Evolutionary conservation across 2,888 invertebrate genomes (phyloP).

Genomic region (Timema cristinae): DNA sequence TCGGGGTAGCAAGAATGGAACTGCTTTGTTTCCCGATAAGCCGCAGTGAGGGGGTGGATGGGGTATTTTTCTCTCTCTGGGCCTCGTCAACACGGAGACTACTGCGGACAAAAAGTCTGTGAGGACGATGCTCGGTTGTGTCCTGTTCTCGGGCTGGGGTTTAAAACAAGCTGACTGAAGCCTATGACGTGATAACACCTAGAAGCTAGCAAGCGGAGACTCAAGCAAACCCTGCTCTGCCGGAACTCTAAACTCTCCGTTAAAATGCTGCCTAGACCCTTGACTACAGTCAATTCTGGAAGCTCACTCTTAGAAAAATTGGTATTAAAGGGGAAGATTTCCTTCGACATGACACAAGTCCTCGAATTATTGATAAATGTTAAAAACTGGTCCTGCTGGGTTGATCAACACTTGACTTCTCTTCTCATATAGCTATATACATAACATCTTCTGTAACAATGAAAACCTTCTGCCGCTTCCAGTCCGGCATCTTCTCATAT

Average conservation of each 20-base stretch:
- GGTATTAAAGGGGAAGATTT: constrained; percentile 34
- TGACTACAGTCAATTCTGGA: constrained; percentile 41
- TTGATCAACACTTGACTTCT: constrained; percentile 24
- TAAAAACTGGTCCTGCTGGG: constrained; percentile 27
- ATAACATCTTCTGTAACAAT: constrained; percentile 19
- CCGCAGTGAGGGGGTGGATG: constrained; percentile 30
- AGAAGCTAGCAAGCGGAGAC: constrained; percentile 46
- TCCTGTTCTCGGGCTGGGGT: constrained; percentile 27
- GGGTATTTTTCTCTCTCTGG: constrained; percentile 24
- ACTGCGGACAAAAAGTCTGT: constrained; percentile 26
- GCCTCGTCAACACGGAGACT: constrained; percentile 23
- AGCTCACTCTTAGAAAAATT: constrained; percentile 45
- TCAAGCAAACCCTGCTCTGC: constrained; percentile 42
- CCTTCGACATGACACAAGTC: constrained; percentile 28
- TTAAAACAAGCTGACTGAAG: constrained; percentile 31
- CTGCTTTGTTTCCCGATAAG: constrained; percentile 33
- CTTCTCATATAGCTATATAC: constrained; percentile 28
- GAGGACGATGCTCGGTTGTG: constrained; percentile 22
- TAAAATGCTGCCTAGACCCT: constrained; percentile 33
- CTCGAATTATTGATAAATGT: constrained; percentile 24
- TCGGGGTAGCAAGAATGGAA: constrained; percentile 33
- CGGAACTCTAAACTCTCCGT: constrained; percentile 30
- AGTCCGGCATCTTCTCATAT: constrained; percentile 7
- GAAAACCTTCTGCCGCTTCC: not conserved
- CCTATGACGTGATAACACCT: constrained; percentile 47